These are phyloP conservation scores for Mobula hypostoma DNA, from an alignment of 2,113 vertebrate genomes.

Conservation along the genomic window DNA sequence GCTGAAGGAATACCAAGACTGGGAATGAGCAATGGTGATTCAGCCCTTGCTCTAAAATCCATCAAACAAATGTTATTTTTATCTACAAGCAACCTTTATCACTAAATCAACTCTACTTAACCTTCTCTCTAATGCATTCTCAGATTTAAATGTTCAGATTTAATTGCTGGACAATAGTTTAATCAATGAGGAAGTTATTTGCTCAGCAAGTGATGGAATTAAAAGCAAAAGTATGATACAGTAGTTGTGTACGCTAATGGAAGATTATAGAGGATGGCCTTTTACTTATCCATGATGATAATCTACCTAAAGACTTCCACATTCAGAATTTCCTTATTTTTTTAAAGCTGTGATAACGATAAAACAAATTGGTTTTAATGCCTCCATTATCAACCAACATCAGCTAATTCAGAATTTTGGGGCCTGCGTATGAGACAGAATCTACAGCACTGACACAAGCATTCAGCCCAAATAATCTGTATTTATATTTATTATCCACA, in stretches of 20 bases:
- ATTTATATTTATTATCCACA: too few species aligned
- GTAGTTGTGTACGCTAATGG: background rate
- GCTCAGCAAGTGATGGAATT: background rate
- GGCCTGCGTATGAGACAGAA: background rate
- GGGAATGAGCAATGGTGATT: background rate
- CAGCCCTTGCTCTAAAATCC: background rate
- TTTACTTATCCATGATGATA: background rate
- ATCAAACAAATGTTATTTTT: background rate
- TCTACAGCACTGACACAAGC: too few species aligned
- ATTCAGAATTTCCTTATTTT: background rate
- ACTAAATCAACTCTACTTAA: background rate
- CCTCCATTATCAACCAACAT: background rate
- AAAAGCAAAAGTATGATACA: background rate
- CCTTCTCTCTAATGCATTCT: background rate
- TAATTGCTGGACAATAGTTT: background rate
- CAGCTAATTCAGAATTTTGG: background rate
- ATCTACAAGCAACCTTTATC: background rate
- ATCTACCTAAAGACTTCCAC: background rate
- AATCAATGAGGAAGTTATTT: background rate
- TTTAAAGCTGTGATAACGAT: background rate
- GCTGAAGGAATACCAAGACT: background rate
- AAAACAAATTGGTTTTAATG: background rate
- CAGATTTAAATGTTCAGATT: background rate
- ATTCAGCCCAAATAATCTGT: too few species aligned
- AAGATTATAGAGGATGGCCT: background rate